Conservation (phyloP, 2,888 invertebrate species). For the Agriopis marginaria region DNA sequence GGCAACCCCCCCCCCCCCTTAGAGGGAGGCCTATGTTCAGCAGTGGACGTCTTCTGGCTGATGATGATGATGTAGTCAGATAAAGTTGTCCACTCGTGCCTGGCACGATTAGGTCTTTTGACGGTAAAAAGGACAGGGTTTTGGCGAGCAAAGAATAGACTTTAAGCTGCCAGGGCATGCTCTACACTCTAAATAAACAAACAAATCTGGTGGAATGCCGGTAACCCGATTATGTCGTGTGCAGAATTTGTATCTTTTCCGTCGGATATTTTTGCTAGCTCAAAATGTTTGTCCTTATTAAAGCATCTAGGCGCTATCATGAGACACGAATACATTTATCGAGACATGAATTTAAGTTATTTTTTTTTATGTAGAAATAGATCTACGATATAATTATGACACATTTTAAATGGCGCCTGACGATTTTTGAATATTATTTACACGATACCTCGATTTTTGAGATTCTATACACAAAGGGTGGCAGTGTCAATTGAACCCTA, state of each 20-base stretch:
- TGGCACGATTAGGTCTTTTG: slow-evolving; percentile 14
- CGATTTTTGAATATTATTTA: too few species aligned
- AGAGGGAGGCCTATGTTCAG: too few species aligned
- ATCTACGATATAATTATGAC: too few species aligned
- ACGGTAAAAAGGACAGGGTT: slow-evolving; percentile 12
- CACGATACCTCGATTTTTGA: too few species aligned
- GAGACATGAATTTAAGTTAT: neutral
- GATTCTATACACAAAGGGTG: too few species aligned
- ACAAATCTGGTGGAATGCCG: slow-evolving; percentile 37
- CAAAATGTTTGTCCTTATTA: slow-evolving; percentile 7
- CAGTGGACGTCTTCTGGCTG: too few species aligned
- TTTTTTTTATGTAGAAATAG: too few species aligned
- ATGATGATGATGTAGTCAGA: too few species aligned
- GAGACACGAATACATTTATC: neutral
- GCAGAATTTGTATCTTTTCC: slow-evolving; percentile 32
- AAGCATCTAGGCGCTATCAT: slow-evolving; percentile 7
- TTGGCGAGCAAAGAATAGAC: slow-evolving; percentile 21
- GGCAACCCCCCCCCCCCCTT: too few species aligned
- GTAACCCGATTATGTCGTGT: slow-evolving; percentile 36
- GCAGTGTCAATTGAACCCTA: too few species aligned
- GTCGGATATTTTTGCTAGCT: slow-evolving; percentile 25
- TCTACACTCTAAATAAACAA: slow-evolving; percentile 39
- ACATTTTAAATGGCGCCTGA: too few species aligned
- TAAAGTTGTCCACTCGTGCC: neutral
- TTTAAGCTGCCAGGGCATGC: slow-evolving; percentile 30